These are phyloP conservation scores for Cryptotermes secundus DNA, from an alignment of 1,140 invertebrate genomes.

Conservation along the genomic window DNA sequence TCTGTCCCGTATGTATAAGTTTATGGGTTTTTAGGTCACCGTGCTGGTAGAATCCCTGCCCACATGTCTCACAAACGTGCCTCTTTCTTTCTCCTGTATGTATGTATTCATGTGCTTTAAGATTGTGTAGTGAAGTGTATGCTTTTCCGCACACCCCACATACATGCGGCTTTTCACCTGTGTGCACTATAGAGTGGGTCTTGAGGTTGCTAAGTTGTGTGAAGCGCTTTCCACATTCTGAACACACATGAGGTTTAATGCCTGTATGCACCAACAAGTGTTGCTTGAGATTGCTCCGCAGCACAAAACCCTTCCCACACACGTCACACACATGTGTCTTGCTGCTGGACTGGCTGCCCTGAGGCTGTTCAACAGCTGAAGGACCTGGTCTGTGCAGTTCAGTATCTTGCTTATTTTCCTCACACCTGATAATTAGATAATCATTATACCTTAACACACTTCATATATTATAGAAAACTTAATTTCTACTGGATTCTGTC, in stretches of 20 bases:
- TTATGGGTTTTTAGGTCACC: slow-evolving; percentile 59
- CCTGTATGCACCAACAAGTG: slow-evolving; percentile 42
- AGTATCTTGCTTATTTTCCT: background rate
- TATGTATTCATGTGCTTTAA: slow-evolving; percentile 26
- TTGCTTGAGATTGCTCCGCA: slow-evolving; percentile 31
- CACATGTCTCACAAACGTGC: slow-evolving; percentile 59
- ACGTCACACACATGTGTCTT: slow-evolving; percentile 47
- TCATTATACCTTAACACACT: background rate
- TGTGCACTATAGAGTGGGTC: slow-evolving; percentile 46
- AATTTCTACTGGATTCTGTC: too few relatives aligned
- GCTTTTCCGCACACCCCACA: slow-evolving; percentile 40
- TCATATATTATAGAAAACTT: too few relatives aligned
- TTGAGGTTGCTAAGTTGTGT: slow-evolving; percentile 46
- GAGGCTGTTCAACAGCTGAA: background rate
- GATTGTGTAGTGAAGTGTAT: slow-evolving; percentile 26
- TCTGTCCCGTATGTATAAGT: slow-evolving; percentile 58
- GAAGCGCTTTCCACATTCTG: slow-evolving; percentile 47
- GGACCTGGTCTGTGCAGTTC: background rate
- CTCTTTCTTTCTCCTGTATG: slow-evolving; percentile 26
- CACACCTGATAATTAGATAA: background rate
- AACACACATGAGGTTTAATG: slow-evolving; percentile 46
- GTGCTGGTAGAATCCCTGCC: slow-evolving; percentile 63
- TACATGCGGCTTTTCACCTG: slow-evolving; percentile 44
- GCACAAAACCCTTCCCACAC: slow-evolving; percentile 46
- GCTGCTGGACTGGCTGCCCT: slow-evolving; percentile 41